Conservation (phyloP, 2,113 vertebrate species). For the Seriola dumerili region DNA sequence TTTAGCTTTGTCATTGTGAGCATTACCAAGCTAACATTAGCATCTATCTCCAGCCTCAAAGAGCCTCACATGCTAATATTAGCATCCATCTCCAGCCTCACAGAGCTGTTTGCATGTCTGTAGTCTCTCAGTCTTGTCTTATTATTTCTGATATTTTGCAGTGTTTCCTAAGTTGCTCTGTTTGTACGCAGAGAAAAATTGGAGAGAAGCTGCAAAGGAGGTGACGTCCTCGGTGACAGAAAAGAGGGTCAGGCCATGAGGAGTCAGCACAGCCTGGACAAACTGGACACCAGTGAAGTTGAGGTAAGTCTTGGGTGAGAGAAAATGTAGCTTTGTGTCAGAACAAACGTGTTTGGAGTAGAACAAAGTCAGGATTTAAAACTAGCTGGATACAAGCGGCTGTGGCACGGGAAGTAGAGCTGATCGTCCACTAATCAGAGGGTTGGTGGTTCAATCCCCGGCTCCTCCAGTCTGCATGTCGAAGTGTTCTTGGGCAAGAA, state of each 20-base stretch:
- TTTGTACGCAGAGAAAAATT: constrained; percentile 6
- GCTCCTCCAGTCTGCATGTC: no score
- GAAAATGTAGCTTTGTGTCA: neutral
- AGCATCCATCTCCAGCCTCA: no score
- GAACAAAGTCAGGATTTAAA: no score
- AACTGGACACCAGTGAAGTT: neutral
- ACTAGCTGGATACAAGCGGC: no score
- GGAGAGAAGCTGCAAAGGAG: neutral
- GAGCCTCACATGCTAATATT: no score
- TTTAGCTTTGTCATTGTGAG: no score
- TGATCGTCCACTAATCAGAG: no score
- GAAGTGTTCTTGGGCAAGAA: no score
- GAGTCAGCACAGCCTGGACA: neutral
- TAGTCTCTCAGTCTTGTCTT: neutral
- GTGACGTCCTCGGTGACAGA: neutral
- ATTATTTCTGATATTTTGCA: neutral
- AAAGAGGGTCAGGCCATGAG: neutral
- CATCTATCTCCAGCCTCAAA: neutral
- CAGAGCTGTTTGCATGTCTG: neutral
- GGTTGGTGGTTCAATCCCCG: no score
- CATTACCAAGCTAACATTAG: no score
- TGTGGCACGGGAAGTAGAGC: no score
- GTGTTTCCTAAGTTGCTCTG: neutral
- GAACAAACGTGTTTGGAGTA: no score
- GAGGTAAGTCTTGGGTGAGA: constrained; percentile 11